Conservation (phyloP, 2,113 vertebrate species). For the Corythaeola cristata region DNA sequence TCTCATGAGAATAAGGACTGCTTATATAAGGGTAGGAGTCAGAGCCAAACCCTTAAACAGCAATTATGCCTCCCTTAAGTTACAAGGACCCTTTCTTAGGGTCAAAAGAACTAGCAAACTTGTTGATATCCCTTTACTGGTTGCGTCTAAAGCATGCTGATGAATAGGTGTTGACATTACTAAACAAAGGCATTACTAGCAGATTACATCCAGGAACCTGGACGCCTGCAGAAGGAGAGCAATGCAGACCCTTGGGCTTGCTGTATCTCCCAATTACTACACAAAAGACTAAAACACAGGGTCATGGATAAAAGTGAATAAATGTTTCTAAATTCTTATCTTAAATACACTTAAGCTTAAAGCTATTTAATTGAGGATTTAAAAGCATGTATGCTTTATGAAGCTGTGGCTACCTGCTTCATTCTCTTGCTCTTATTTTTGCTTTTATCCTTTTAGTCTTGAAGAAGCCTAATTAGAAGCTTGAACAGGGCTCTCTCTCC, state of each 20-base stretch:
- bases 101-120: not conserved
- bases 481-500: slow-evolving; percentile 89
- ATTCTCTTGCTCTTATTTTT: slow-evolving; percentile 87
- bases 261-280: slow-evolving; percentile 84
- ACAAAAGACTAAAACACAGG: slow-evolving; percentile 75
- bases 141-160: slow-evolving; percentile 42
- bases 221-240: slow-evolving; percentile 67
- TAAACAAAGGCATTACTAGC: slow-evolving; percentile 84
- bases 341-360: slow-evolving; percentile 81
- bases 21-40: not conserved
- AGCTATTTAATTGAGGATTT: slow-evolving; percentile 82
- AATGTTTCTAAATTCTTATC: slow-evolving; percentile 88
- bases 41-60: not conserved
- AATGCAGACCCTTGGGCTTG: slow-evolving; percentile 68
- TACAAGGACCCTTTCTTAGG: not conserved
- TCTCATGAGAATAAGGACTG: not conserved
- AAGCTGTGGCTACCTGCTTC: slow-evolving; percentile 83
- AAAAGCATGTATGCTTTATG: slow-evolving; percentile 74
- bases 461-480: slow-evolving; percentile 98
- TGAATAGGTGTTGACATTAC: slow-evolving; percentile 81
- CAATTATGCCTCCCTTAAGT: not conserved
- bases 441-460: slow-evolving; percentile 97
- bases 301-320: slow-evolving; percentile 87
- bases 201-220: slow-evolving; percentile 76
- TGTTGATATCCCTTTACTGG: not conserved